phyloP scores from a whole-genome alignment of 2,888 invertebrate species.

The Zootermopsis nevadensis region DNA sequence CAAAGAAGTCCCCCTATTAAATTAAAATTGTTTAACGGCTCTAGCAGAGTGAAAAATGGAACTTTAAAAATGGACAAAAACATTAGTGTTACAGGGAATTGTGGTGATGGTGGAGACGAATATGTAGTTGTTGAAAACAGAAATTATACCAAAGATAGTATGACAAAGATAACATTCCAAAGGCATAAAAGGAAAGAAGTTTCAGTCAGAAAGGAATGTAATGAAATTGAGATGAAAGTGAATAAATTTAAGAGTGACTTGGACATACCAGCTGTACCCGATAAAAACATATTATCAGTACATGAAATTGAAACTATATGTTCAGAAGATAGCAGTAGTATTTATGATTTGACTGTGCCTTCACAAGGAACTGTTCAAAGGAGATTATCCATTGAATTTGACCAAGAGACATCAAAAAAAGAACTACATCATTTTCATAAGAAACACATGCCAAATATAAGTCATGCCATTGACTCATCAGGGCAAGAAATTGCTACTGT shows the following conservation, averaged over 20 bases:
- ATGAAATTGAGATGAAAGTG: neutral
- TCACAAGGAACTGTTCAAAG: neutral
- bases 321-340: too few relatives aligned
- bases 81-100: neutral
- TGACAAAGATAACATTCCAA: conserved; percentile 45
- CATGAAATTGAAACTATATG: neutral
- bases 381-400: neutral
- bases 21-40: conserved; percentile 15
- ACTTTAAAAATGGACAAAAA: neutral
- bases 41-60: neutral
- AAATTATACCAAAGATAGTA: conserved; percentile 44
- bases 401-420: neutral
- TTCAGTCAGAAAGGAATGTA: neutral
- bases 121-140: conserved; percentile 45
- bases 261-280: neutral
- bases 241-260: neutral
- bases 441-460: neutral
- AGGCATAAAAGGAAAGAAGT: conserved; percentile 31
- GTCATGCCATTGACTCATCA: neutral
- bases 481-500: too few relatives aligned
- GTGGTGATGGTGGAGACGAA: neutral
- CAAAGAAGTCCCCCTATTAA: conserved; percentile 4
- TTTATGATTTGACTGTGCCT: too few relatives aligned
- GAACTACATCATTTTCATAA: neutral
- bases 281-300: neutral